Base-by-base conservation (phyloP, 92 coral and sea anemone species). In the Zoanthus solanderi region DNA sequence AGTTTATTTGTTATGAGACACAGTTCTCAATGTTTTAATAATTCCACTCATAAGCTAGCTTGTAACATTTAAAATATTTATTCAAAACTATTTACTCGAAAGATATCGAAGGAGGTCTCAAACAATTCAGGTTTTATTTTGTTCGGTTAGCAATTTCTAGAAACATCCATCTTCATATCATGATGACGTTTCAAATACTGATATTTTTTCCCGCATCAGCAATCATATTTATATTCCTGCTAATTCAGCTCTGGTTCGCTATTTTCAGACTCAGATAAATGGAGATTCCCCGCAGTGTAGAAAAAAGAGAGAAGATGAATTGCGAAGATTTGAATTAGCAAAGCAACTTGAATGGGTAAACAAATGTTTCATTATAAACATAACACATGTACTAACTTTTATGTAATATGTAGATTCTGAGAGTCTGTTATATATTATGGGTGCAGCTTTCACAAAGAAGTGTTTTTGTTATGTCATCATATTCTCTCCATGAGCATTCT, bases 311-410 rank as follows among this genome's bases (percentile, higher is more conserved):
- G 94, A 93, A 37, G 92, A 86, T 5, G 95, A 93, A 17, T 89
- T 86, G 30, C 87, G 84, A 50, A 93, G 84, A 78, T 82, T 95
- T 15, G 98, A 93, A 83, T 81, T 89, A 56, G 96, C 96, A 2
- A 91, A 91, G 84, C 96, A 93, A 31, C 90, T 93, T 29, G 98
- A 95, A 84, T 79, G 88, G 96, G 98, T 95, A 68, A 89, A 93
- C 48, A 54, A 34, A 72, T 34, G 7, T 54, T 13, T 7, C 72
- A 10, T 18, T 56, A 28, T 23, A 7, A 37, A 34, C 32, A 79
- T 28, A 13, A 0, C 10, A 16, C 16, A 63, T 17, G 5, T 58
- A 58, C 30, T 63, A 6, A 63, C 9, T 63, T 18, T 63, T 63
- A 5, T 63, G 6, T 63, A 2, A 18, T 63, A 17, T 63, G 2